Base-by-base conservation (phyloP, 2,113 vertebrate species). In the Vimba vimba region DNA sequence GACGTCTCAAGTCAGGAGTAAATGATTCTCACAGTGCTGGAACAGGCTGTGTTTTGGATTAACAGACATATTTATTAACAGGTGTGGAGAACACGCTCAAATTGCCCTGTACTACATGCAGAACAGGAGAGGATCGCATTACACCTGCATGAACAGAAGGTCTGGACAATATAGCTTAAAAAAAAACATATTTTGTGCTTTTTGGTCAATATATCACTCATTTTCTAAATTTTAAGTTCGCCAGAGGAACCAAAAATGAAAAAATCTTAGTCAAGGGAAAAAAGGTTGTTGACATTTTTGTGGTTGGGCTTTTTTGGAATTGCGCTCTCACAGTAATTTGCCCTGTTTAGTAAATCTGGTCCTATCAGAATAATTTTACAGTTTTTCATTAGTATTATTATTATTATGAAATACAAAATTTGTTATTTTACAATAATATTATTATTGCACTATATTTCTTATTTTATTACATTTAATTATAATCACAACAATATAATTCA, bases 1-100 rank as follows among this genome's bases (percentile, higher is more conserved):
- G 81, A 71, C 45, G 6, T 50, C 57, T 79, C 13, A 19, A 45
- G 6, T 43, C 15, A 25, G 8, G n/a, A 27, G 47, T 50, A 52
- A 82, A 47, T 33, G 10, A 82, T 83, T 73, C 68, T 73, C 81
- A 71, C 33, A 69, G 62, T 33, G 25, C 43, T 68, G 62, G 39
- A 66, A 50, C n/a, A 50, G 71, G 71, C 12, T 6, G 71, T 47
- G 71, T 8, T 75, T 47, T 13, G 47, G 47, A 27, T 52, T 33
- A 15, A 19, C 50, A 33, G 52, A 4, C 8, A 19, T 55, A 50
- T 77, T 77, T 55, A 30, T 19, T 19, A 55, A 21, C 47, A 77
- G 75, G 50, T 30, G 47, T 75, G 73, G 33, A 33, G 33, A 33
- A 33, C 33, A 47, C 43, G 25, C 12, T n/a, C n/a, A 47, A 47